These are phyloP conservation scores for Cyprinodon brontotheroides DNA, from an alignment of 2,113 vertebrate genomes.

Conservation along the genomic window DNA sequence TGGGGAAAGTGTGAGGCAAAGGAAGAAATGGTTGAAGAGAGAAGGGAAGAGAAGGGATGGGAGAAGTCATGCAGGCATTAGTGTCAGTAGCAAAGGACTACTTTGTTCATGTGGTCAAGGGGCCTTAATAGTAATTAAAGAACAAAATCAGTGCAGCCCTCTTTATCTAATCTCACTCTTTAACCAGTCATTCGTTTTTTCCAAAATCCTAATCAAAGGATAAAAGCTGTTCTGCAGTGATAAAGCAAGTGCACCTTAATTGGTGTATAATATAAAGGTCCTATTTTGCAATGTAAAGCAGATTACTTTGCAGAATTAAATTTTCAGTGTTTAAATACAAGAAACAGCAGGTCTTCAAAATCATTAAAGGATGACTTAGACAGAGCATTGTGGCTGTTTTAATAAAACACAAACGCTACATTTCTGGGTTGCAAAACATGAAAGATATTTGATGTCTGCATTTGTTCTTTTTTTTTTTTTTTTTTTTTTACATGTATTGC, in stretches of 20 bases:
- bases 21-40: conserved; percentile 18
- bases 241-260: no score
- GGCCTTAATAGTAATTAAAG: conserved; percentile 4
- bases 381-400: no score
- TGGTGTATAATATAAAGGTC: neutral
- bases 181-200: no score
- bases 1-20: conserved; percentile 56
- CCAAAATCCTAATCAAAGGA: no score
- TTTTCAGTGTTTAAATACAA: neutral
- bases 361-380: no score
- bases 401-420: no score
- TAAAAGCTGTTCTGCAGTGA: no score
- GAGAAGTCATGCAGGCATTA: conserved; percentile 51
- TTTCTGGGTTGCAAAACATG: no score
- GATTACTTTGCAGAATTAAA: neutral
- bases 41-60: conserved; percentile 20
- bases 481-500: no score
- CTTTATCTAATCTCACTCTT: neutral
- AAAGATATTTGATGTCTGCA: no score
- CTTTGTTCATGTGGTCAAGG: conserved; percentile 13
- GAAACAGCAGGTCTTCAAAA: no score
- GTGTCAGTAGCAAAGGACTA: conserved; percentile 68
- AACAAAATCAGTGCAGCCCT: neutral
- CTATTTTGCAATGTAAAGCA: neutral
- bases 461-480: no score